Evolutionary conservation across 1,140 invertebrate species (phyloP), one percentile per base, ranked within the genome.

Genomic region (Drosophila nigromelanica): DNA sequence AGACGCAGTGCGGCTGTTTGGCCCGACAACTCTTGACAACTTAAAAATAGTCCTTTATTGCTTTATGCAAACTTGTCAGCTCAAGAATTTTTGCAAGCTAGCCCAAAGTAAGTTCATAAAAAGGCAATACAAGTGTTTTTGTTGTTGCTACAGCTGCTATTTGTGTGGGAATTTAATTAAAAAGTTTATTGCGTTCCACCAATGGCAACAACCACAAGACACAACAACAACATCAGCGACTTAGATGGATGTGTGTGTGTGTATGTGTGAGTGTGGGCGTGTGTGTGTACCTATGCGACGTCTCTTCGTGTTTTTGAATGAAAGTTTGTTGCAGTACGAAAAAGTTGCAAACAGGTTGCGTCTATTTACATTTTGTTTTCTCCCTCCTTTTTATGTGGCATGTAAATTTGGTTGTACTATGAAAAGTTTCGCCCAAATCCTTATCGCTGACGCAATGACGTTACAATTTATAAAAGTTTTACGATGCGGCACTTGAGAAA

Each of bases 101-200:
- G 24, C 7, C 30, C 3, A 37, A 15, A 33, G 37, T 15, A 21
- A 43, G n/a, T 54, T 63, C 24, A 63, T 63, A 78, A 77, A 55
- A 76, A 79, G 71, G 69, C 50, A 73, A 73, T 58, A 30, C n/a
- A 51, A 43, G 24, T 27, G 40, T 7, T 67, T 64, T 48, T 45
- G 33, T 35, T 35, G 33, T 35, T 35, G 8, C 7, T 67, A 14
- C 63, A 58, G 40, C 24, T 54, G 37, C 21, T 56, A 27, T 42
- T 67, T 62, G 78, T 58, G 73, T 51, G 70, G 70, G 74, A 85
- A 87, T 85, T 85, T 78, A 85, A 85, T 87, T 85, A 85, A 85
- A 85, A 85, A 78, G 66, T 85, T 85, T 83, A 71, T 62, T 81
- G 61, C 69, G 73, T 79, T 80, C 47, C 68, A 52, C 59, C 62